Percentiles rank a stretch among this genome's conserved stretches.
Conservation (phyloP, 2,888 invertebrate species). For the Tetanocera ferruginea region DNA sequence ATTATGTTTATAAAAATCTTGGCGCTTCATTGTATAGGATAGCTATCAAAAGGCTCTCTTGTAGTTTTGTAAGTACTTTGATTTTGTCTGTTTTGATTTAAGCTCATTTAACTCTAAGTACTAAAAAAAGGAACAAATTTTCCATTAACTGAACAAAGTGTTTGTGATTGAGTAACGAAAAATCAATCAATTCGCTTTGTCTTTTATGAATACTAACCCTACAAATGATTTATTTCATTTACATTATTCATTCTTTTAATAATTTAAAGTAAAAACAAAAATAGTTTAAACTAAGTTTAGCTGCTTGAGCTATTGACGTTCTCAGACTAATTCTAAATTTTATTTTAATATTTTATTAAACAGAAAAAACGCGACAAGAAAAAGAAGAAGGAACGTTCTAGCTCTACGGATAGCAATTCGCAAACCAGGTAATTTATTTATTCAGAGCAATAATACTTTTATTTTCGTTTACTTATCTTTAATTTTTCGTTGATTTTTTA, state of each 20-base stretch:
- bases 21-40: constrained; percentile 71
- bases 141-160: constrained; percentile 15
- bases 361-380: constrained; percentile 75
- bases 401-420: constrained; percentile 73
- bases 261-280: not conserved
- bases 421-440: constrained; percentile 71
- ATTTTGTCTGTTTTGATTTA: constrained; percentile 63
- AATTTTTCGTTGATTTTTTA: constrained; percentile 12
- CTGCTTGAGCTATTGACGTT: not conserved
- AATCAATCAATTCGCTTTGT: constrained; percentile 21
- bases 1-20: constrained; percentile 77
- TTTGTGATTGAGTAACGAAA: constrained; percentile 28
- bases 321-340: not conserved
- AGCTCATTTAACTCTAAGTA: constrained; percentile 17
- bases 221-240: constrained; percentile 6
- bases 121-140: no score
- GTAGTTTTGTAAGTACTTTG: constrained; percentile 71
- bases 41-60: constrained; percentile 70
- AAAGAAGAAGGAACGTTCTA: constrained; percentile 73
- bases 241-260: not conserved
- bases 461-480: not conserved
- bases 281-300: not conserved
- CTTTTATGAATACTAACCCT: not conserved
- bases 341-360: constrained; percentile 53
- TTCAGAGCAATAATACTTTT: not conserved